A percentile compares a stretch with the other conserved stretches of the same genome.
Evolutionary conservation across 2,113 vertebrate genomes (phyloP).

Genomic region (Istiophorus platypterus): DNA sequence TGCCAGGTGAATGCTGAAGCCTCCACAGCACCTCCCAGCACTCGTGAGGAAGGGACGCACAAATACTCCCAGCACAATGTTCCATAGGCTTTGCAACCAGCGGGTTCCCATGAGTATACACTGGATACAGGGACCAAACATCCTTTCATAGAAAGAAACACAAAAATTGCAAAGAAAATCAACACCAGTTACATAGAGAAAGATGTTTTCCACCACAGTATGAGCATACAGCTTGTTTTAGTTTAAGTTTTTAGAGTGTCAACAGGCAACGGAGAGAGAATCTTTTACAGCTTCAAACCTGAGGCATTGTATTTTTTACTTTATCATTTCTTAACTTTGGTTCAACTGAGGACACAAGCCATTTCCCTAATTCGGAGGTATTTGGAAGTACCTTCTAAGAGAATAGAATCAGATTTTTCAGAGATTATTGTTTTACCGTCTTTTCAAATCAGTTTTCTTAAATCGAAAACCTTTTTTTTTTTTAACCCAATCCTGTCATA

Average conservation of each 20-base stretch:
- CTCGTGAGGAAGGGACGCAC: constrained; percentile 77
- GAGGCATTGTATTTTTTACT: background rate
- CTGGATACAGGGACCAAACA: constrained; percentile 78
- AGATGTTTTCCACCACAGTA: background rate
- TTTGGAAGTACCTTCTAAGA: background rate
- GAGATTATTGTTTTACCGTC: background rate
- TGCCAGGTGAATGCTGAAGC: constrained; percentile 78
- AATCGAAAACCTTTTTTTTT: background rate
- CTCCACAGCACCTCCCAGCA: constrained; percentile 74
- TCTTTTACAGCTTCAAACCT: background rate
- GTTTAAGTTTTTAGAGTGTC: background rate
- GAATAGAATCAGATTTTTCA: background rate
- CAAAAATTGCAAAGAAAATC: background rate
- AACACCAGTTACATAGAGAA: background rate
- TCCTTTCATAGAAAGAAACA: constrained; percentile 69
- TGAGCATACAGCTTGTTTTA: background rate
- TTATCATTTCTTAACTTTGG: background rate
- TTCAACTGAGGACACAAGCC: background rate
- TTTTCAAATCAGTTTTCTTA: background rate
- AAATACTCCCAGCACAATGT: constrained; percentile 71
- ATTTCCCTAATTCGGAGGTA: too few species aligned
- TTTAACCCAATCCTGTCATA: background rate
- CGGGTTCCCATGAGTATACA: constrained; percentile 69
- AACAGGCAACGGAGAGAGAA: too few species aligned
- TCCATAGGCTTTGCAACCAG: constrained; percentile 82